Evolutionary conservation across 2,113 vertebrate genomes (phyloP).

Genomic region (Cyanocitta stelleri): DNA sequence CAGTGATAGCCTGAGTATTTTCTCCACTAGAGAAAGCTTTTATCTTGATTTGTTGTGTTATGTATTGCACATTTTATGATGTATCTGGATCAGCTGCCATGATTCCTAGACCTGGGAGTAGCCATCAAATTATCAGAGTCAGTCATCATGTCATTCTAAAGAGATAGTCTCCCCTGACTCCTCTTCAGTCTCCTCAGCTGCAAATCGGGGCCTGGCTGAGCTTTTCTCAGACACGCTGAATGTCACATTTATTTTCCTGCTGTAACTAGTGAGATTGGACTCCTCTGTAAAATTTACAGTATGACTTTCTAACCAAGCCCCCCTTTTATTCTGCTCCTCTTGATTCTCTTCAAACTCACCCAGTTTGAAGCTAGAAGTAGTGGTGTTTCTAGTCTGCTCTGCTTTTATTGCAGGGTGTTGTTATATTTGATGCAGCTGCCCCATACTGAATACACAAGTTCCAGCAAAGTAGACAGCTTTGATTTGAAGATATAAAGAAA

Average conservation of each 20-base stretch:
- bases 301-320: background rate
- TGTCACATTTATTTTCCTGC: background rate
- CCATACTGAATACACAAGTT: background rate
- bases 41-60: constrained; percentile 51
- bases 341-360: background rate
- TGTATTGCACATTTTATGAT: constrained; percentile 36
- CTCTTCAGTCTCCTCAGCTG: background rate
- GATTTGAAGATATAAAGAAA: background rate
- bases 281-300: background rate
- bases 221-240: background rate
- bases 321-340: background rate
- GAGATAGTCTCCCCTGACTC: constrained; percentile 19
- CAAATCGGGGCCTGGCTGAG: background rate
- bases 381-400: background rate
- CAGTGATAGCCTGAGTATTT: constrained; percentile 14
- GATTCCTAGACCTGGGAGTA: constrained; percentile 31
- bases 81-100: constrained; percentile 30
- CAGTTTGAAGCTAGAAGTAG: background rate
- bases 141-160: constrained; percentile 30
- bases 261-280: background rate
- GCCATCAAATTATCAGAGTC: constrained; percentile 41
- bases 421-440: background rate
- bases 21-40: constrained; percentile 46
- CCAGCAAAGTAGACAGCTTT: background rate
- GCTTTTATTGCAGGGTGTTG: background rate